Evolutionary conservation across 2,113 vertebrate genomes (phyloP).

Genomic region (Dicrurus megarhynchus): DNA sequence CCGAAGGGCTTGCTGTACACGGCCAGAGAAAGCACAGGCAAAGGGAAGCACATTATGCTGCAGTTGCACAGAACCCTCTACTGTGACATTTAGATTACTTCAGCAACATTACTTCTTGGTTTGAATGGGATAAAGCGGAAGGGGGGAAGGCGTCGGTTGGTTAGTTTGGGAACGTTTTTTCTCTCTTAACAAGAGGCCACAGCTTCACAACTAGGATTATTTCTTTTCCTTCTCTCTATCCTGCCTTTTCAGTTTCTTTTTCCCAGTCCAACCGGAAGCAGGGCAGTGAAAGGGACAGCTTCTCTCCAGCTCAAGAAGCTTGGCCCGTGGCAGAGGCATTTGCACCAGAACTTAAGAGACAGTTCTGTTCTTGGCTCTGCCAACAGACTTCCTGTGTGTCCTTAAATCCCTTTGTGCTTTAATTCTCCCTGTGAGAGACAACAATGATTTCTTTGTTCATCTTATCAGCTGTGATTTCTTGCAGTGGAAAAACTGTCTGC

Average conservation of each 20-base stretch:
- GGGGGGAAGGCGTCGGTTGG: neutral
- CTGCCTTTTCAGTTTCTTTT: conserved; percentile 50
- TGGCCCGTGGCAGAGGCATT: conserved; percentile 5
- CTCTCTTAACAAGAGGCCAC: conserved; percentile 23
- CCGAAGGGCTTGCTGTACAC: neutral
- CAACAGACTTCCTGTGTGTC: conserved; percentile 11
- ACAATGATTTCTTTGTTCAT: neutral
- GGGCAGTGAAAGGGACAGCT: conserved; percentile 19
- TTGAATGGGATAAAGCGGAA: neutral
- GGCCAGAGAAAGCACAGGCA: neutral
- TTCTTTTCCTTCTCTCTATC: conserved; percentile 11
- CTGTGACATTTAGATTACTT: conserved; percentile 57
- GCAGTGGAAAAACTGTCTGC: neutral
- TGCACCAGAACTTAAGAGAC: neutral
- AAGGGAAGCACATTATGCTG: conserved; percentile 30
- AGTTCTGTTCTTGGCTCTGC: conserved; percentile 6
- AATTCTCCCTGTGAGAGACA: neutral
- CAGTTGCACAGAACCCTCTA: neutral
- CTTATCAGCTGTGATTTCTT: conserved; percentile 16
- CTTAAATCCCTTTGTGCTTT: conserved; percentile 17
- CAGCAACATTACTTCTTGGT: conserved; percentile 25
- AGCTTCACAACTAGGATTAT: conserved; percentile 37
- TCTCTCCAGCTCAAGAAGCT: conserved; percentile 12
- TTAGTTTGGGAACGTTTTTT: conserved; percentile 47
- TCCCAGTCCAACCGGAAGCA: conserved; percentile 40